These are phyloP conservation scores for Acromyrmex charruanus DNA, from an alignment of 1,140 invertebrate species.

Conservation along the genomic window DNA sequence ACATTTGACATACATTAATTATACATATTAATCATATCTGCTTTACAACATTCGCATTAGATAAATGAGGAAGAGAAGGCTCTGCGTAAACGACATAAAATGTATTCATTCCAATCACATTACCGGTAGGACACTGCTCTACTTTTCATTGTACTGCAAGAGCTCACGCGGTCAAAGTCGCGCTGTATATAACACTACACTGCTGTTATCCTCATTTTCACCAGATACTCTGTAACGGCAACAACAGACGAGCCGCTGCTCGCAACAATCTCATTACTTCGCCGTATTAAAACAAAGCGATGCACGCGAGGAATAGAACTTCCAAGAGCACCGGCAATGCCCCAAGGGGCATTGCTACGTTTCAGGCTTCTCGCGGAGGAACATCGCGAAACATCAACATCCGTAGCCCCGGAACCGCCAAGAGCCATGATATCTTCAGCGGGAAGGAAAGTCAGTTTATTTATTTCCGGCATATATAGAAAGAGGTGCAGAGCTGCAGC, in stretches of 20 bases:
- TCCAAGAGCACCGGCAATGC: constrained; percentile 5
- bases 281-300: constrained; percentile 49
- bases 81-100: not conserved
- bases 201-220: not conserved
- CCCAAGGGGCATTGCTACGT: constrained; percentile 5
- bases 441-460: constrained; percentile 50
- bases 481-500: not conserved
- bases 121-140: not conserved
- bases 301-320: constrained; percentile 20
- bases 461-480: constrained; percentile 52
- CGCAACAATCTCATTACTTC: constrained; percentile 35
- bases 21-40: no score
- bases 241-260: not conserved
- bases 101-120: not conserved
- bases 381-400: constrained; percentile 65
- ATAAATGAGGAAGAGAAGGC: not conserved
- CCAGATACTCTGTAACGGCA: not conserved
- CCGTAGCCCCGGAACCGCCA: not conserved
- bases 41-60: not conserved
- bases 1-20: no score
- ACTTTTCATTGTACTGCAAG: not conserved
- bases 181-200: not conserved
- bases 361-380: constrained; percentile 6
- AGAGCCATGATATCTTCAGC: constrained; percentile 22
- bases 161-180: not conserved